phyloP scores from a whole-genome alignment of 2,113 vertebrate genomes.

The Bujurquina vittata region DNA sequence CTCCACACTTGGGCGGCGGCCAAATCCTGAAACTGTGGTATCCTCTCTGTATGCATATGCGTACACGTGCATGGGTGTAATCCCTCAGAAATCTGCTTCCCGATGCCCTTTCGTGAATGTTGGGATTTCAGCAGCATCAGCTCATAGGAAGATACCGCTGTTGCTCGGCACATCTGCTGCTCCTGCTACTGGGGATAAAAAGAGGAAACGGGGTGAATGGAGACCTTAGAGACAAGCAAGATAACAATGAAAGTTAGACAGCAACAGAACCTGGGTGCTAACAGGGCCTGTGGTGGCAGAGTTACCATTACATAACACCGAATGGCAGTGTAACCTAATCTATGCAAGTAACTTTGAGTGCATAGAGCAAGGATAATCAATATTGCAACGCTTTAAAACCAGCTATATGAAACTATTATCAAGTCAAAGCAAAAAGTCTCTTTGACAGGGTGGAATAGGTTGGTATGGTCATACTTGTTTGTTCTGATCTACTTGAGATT shows the following conservation, averaged over 20 bases:
- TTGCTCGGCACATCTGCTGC: constrained; percentile 46
- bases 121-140: constrained; percentile 55
- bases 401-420: neutral
- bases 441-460: neutral
- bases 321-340: constrained; percentile 51
- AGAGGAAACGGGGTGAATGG: constrained; percentile 9
- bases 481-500: neutral
- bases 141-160: constrained; percentile 24
- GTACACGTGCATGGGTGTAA: constrained; percentile 49
- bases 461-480: neutral
- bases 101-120: constrained; percentile 62
- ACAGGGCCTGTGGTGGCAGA: constrained; percentile 6
- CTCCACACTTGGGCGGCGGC: constrained; percentile 28
- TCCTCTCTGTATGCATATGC: constrained; percentile 19
- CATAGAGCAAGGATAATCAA: constrained; percentile 29
- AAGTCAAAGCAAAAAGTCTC: neutral
- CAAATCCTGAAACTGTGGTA: constrained; percentile 26
- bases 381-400: constrained; percentile 3
- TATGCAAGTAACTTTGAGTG: constrained; percentile 28
- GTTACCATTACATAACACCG: constrained; percentile 51
- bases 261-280: constrained; percentile 20
- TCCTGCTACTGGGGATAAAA: neutral
- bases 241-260: constrained; percentile 49
- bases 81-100: constrained; percentile 69
- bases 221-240: neutral